Evolutionary conservation across 2,888 invertebrate species (phyloP), one percentile per base, ranked within the genome.

Genomic region (Lasioglossum vierecki): DNA sequence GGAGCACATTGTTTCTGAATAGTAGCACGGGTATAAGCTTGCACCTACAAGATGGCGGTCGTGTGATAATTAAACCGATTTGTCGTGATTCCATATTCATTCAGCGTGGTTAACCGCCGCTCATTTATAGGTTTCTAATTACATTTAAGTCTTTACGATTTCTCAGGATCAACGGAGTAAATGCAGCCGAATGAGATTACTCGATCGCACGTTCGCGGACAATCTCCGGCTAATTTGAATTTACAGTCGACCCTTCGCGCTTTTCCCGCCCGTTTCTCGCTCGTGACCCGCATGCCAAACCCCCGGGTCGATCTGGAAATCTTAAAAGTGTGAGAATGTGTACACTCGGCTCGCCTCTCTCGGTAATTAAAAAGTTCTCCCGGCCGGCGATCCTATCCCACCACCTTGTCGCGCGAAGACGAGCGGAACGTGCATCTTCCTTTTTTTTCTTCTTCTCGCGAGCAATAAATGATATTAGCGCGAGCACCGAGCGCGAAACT

Each of bases 81-180:
- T 88, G 84, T 88, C 84, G 79, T 49, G 53, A 53, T 68, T 35
- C 15, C 46, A 46, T 46, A 46, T 46, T 46, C 46, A 46, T 46
- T 46, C 46, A 15, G 46, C 15, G 53, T 41, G 68, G 80, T 11
- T 77, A 87, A 86, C 86, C 84, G 53, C 87, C 72, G 76, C 68
- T 82, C 89, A 89, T 89, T 89, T 89, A 89, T 89, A 89, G 89
- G 86, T 89, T 88, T 88, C 89, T 89, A 89, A 89, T 89, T 89
- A 89, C 89, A 77, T 88, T 88, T 89, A 89, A 88, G 86, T 80
- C 86, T 53, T 90, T 76, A 86, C 88, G 86, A 90, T 90, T 88
- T 87, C 88, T 89, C 87, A 85, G 88, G 90, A 88, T 90, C 88
- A 90, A 80, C 81, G 70, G 76, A 76, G 81, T 74, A 81, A 83